Base-by-base conservation (phyloP, 1,140 invertebrate genomes). In the Papilio polytes region DNA sequence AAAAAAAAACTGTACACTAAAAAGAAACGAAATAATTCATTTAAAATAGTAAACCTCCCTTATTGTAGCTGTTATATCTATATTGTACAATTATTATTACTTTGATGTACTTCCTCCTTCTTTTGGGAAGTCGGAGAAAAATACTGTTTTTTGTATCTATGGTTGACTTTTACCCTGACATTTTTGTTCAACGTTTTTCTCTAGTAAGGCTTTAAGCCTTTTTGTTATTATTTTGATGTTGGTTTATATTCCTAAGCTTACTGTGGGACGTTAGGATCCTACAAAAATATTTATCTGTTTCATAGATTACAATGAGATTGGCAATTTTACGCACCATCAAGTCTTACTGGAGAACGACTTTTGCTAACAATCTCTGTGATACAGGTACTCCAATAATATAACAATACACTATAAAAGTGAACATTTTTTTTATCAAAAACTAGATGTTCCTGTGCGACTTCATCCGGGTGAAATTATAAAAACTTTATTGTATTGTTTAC, bases 251-350 rank as follows among this genome's bases (percentile, higher is more conserved):
- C 56, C 51, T 63, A 22, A 66, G 63, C 63, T 26, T 66, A 31
- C 13, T 66, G 63, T 3, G 12, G 10, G 22, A 63, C 59, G 59
- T 31, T 26, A 66, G 26, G 22, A 66, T 66, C 22, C 63, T 15
- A 66, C 63, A 22, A 26, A 66, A 66, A 66, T 66, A 66, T 22
- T 66, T 66, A 66, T 66, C 63, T 31, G 63, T 66, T 66, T 31
- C 63, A 66, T 66, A 31, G 22, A 66, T 66, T 66, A 31, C 10
- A 66, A 66, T 31, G 22, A 66, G 63, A 66, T 66, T 31, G 63
- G 22, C 63, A 66, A 66, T 66, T 66, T 66, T 66, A 66, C 63
- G 63, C 22, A 31, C 1, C 63, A 66, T 66, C 63, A 66, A 66
- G 12, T 66, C 22, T 26, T 15, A 66, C 26, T 31, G 56, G 56